Conservation (phyloP, 2,888 invertebrate species). For the Halictus ligatus region DNA sequence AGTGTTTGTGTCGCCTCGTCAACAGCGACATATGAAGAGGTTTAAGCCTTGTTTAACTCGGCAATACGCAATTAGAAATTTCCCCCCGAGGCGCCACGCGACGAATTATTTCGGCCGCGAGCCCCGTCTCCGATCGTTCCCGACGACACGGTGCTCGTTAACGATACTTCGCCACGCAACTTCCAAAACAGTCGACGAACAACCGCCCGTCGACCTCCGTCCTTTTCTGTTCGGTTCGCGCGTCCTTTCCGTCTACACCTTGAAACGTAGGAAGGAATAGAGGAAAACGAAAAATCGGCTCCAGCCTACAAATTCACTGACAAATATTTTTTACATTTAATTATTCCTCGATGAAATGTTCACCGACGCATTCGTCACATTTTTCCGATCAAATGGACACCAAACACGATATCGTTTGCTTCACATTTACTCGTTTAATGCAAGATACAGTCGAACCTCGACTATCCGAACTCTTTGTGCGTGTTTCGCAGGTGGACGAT, state of each 20-base stretch:
- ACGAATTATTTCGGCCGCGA: conserved; percentile 27
- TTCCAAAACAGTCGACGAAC: neutral
- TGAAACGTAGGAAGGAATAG: too few relatives aligned
- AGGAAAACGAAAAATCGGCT: too few relatives aligned
- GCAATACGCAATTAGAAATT: conserved; percentile 68
- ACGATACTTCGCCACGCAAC: conserved; percentile 40
- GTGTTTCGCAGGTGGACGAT: too few relatives aligned
- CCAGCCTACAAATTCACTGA: too few relatives aligned
- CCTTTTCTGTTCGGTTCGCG: neutral
- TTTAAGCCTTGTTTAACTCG: conserved; percentile 68
- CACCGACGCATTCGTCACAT: too few relatives aligned
- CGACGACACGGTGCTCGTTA: neutral
- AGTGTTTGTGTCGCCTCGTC: conserved; percentile 69
- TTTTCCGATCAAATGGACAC: too few relatives aligned
- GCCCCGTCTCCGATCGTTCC: neutral
- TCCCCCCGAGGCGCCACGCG: neutral
- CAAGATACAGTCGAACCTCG: too few relatives aligned
- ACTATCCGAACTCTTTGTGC: too few relatives aligned
- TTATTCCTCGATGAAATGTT: too few relatives aligned
- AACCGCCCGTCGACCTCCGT: neutral
- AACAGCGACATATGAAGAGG: conserved; percentile 66
- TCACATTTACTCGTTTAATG: too few relatives aligned
- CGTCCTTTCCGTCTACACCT: neutral
- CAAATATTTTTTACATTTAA: too few relatives aligned
- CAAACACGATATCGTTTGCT: too few relatives aligned